Conservation (phyloP, 2,888 invertebrate species). For the Pachydiplax longipennis region DNA sequence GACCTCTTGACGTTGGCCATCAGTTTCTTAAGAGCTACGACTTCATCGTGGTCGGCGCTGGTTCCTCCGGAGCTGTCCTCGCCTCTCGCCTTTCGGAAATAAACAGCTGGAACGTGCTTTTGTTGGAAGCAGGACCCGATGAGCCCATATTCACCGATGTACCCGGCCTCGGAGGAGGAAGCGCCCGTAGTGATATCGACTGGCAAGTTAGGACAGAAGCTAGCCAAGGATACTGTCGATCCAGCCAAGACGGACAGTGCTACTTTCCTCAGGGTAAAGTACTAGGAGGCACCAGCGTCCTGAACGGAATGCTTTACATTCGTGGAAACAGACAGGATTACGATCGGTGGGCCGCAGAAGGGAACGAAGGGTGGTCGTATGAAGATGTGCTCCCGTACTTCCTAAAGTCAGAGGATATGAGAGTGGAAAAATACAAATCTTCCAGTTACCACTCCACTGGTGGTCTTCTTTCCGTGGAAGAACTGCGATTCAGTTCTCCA, state of each 20-base stretch:
- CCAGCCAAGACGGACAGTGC: constrained; percentile 49
- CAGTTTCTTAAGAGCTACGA: constrained; percentile 46
- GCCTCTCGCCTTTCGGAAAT: constrained; percentile 49
- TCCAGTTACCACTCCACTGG: constrained; percentile 47
- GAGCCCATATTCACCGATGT: constrained; percentile 49
- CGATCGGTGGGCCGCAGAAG: constrained; percentile 60
- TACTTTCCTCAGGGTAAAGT: constrained; percentile 59
- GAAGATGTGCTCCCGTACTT: constrained; percentile 62
- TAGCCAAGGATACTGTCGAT: constrained; percentile 46
- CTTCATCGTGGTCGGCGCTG: constrained; percentile 51
- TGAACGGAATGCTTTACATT: constrained; percentile 63
- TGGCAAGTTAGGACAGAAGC: constrained; percentile 54
- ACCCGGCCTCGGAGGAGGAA: constrained; percentile 50
- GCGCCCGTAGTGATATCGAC: constrained; percentile 51
- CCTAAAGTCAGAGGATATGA: constrained; percentile 53
- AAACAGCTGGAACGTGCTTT: constrained; percentile 49
- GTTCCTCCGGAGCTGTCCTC: constrained; percentile 51
- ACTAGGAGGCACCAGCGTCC: constrained; percentile 60
- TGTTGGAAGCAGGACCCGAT: constrained; percentile 52
- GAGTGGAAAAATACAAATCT: constrained; percentile 7
- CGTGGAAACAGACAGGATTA: constrained; percentile 61
- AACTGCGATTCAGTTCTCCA: constrained; percentile 39
- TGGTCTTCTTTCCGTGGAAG: constrained; percentile 50
- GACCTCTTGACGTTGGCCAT: constrained; percentile 28
- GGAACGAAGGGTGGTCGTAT: constrained; percentile 61